Percentiles rank a stretch among this genome's conserved stretches.
These are phyloP conservation scores for Thumatha senex DNA, from an alignment of 2,888 invertebrate species.

Conservation along the genomic window DNA sequence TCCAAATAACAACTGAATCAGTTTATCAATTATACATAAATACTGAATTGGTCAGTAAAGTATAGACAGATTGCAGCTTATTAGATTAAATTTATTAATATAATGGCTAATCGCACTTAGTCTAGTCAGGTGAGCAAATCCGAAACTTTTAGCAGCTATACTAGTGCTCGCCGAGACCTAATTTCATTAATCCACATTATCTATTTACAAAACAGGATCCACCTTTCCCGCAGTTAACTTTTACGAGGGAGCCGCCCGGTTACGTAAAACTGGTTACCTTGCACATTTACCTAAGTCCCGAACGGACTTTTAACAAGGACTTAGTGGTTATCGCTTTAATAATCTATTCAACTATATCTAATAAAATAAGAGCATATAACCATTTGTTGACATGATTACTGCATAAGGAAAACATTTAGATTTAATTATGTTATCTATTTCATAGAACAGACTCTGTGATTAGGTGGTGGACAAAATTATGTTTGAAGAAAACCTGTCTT, in stretches of 20 bases:
- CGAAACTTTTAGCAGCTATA: background rate
- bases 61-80: too few species aligned
- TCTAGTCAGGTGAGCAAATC: background rate
- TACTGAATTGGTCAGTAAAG: too few species aligned
- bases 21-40: too few species aligned
- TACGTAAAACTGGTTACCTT: background rate
- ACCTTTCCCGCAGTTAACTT: background rate
- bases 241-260: background rate
- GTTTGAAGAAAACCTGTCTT: too few species aligned
- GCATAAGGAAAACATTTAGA: background rate
- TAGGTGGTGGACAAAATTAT: too few species aligned
- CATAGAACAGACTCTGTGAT: background rate
- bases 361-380: too few species aligned
- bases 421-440: background rate
- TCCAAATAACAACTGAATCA: too few species aligned
- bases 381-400: background rate
- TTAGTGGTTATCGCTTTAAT: too few species aligned
- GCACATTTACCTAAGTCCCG: background rate
- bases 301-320: background rate
- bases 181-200: background rate
- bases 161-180: background rate
- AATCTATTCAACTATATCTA: too few species aligned
- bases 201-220: background rate
- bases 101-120: background rate
- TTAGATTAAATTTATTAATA: background rate